Evolutionary conservation across 2,113 vertebrate genomes (phyloP), one percentile per base, ranked within the genome.

Genomic region (Oryzias curvinotus): DNA sequence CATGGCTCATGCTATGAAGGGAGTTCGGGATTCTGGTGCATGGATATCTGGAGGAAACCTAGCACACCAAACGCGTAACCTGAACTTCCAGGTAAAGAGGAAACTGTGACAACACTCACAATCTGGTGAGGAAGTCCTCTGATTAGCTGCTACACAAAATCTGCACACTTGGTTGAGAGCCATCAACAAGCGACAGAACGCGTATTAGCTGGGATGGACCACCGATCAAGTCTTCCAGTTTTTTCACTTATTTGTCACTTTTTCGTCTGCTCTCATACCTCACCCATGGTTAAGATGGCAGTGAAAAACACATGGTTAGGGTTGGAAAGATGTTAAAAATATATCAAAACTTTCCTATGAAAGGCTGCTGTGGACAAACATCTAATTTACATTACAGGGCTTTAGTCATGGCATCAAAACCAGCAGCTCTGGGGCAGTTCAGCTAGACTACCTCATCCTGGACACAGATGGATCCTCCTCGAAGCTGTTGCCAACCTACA

Each of bases 41-140:
- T 91, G 93, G 93, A 90, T 95, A 63, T 93, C 92, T 0, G 94
- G 93, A 7, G 81, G 85, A 1, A 93, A 85, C 3, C 79, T 95
- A 47, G 94, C 90, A 6, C 81, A 26, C 3, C 73, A 91, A 6
- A 59, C 89, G 59, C 78, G 7, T 0, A 88, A 76, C 49, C 62
- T 91, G 48, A 28, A 53, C 55, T 89, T 91, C 52, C 71, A 88
- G 81, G 88, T 89, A 68, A 13, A 1, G 17, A 36, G 13, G 42
- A 3, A 44, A 10, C 10, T 3, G 2, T 2, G 7, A 52, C 30
- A 36, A 14, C 17, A 16, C 17, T 4, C 36, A 18, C 21, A 23
- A 41, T 16, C 13, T 13, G 17, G 23, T 21, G 7, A 14, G 19
- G n/a, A 36, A 36, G 36, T n/a, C 52, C 17, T 18, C 28, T 7